Conservation (phyloP, 2,797 vertebrate genomes). For the Pseudocheirus occidentalis region DNA sequence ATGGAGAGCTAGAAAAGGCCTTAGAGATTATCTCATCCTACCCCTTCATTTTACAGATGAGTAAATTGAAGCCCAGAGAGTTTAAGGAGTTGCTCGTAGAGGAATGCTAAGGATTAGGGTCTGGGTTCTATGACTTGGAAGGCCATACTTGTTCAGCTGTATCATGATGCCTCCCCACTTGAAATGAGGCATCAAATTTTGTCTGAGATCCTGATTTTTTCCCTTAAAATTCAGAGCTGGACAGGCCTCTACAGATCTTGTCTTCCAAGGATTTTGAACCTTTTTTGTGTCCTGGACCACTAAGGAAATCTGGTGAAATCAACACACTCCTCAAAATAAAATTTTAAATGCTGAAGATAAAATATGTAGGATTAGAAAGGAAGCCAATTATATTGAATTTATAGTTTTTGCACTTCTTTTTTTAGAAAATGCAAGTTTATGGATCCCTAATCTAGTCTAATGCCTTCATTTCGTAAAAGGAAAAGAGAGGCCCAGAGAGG, state of each 20-base stretch:
- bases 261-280: not conserved
- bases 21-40: not conserved
- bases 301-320: not conserved
- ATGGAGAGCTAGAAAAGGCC: not conserved
- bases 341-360: not conserved
- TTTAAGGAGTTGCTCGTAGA: not conserved
- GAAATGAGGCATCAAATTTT: not conserved
- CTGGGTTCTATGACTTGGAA: not conserved
- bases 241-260: not conserved
- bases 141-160: not conserved
- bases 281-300: not conserved
- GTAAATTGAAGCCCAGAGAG: not conserved
- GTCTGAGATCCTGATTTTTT: not conserved
- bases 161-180: not conserved
- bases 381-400: not conserved
- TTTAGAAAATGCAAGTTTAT: not conserved
- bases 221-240: not conserved
- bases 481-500: not conserved
- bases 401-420: not conserved
- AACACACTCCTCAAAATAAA: not conserved
- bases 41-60: not conserved
- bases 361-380: not conserved
- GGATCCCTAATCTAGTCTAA: not conserved
- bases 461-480: not conserved
- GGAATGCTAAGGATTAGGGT: not conserved